These are phyloP conservation scores for Carduelis carduelis DNA, from an alignment of 2,797 vertebrate species.

Conservation along the genomic window DNA sequence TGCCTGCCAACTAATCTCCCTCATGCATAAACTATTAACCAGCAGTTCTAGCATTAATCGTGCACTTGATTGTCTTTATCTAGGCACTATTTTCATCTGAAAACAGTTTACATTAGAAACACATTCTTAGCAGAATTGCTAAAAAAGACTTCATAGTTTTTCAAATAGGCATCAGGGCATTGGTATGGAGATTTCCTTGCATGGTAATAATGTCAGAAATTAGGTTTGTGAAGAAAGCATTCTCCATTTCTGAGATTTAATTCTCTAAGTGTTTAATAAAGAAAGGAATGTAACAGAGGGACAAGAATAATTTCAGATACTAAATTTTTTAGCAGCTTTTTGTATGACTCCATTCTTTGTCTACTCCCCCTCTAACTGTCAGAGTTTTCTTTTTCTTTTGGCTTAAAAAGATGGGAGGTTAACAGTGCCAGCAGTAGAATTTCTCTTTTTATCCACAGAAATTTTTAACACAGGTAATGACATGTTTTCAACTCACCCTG, in stretches of 20 bases:
- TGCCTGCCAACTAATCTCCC: conserved; percentile 27
- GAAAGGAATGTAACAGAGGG: background rate
- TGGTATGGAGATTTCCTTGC: background rate
- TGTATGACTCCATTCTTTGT: background rate
- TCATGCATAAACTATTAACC: conserved; percentile 14
- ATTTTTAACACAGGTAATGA: background rate
- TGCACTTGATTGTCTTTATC: background rate
- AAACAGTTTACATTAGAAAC: background rate
- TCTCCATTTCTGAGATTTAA: background rate
- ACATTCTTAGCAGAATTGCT: background rate
- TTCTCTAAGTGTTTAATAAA: background rate
- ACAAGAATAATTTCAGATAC: background rate
- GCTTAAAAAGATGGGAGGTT: background rate
- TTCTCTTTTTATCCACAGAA: background rate
- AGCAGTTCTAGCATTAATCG: background rate
- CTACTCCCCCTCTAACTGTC: background rate
- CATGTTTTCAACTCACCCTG: background rate
- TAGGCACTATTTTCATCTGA: background rate
- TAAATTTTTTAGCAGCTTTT: background rate
- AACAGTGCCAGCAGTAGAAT: background rate
- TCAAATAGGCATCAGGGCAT: background rate
- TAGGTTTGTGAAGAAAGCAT: background rate
- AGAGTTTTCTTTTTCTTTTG: background rate
- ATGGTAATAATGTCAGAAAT: background rate
- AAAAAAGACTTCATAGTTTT: background rate